Conservation (phyloP, 2,888 invertebrate species). For the Stictocephala bisonia region DNA sequence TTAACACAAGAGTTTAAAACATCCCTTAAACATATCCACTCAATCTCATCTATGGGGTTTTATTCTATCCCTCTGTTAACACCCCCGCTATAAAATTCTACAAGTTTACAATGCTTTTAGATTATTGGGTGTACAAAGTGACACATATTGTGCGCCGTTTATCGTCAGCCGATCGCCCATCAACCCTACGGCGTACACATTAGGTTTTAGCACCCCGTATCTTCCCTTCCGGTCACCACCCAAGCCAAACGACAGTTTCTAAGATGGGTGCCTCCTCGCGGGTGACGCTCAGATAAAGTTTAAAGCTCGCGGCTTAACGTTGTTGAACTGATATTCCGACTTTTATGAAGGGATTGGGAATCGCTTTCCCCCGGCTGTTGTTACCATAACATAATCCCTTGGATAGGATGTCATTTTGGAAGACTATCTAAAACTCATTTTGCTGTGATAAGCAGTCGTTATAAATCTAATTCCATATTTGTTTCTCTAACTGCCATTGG, state of each 20-base stretch:
- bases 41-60: conserved; percentile 19
- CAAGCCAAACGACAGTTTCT: too few relatives aligned
- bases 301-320: too few relatives aligned
- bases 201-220: not conserved
- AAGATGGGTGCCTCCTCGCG: not conserved
- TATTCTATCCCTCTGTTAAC: too few relatives aligned
- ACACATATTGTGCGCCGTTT: not conserved
- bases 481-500: too few relatives aligned
- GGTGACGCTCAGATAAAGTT: not conserved
- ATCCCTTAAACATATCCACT: conserved; percentile 35
- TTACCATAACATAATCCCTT: too few relatives aligned
- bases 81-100: not conserved
- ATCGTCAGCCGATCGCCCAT: not conserved
- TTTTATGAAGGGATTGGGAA: too few relatives aligned
- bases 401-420: too few relatives aligned
- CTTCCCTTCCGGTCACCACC: not conserved
- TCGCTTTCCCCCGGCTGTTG: too few relatives aligned
- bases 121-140: not conserved
- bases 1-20: conserved; percentile 47
- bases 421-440: too few relatives aligned
- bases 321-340: not conserved
- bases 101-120: not conserved
- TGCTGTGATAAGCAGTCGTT: too few relatives aligned
- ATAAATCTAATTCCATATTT: too few relatives aligned
- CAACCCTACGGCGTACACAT: not conserved